Evolutionary conservation across 2,797 vertebrate genomes (phyloP).

Genomic region (Perodicticus potto): DNA sequence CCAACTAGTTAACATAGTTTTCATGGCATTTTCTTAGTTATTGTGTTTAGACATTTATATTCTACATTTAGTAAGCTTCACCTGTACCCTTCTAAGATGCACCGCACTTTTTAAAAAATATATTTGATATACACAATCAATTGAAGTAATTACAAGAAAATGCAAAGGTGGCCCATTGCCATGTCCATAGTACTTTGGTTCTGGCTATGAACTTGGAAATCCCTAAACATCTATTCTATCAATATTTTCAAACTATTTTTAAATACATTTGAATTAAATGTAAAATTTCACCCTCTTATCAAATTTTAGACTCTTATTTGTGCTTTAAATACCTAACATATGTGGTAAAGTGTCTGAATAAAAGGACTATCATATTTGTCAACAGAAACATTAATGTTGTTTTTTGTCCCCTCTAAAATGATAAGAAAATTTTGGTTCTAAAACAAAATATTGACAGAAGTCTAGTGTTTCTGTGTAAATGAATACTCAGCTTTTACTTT

Average conservation of each 20-base stretch:
- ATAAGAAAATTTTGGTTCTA: neutral
- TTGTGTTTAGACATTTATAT: no score
- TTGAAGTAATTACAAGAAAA: constrained; percentile 66
- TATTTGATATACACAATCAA: neutral
- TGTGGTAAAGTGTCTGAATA: neutral
- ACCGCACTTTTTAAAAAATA: neutral
- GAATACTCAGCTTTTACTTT: neutral
- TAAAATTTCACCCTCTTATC: neutral
- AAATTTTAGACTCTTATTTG: neutral
- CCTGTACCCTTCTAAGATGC: no score
- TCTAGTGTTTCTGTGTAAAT: neutral
- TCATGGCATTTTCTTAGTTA: no score
- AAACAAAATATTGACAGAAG: neutral
- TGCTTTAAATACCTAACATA: neutral
- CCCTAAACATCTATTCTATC: neutral
- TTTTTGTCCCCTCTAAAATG: neutral
- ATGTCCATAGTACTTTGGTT: neutral
- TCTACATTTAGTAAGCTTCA: no score
- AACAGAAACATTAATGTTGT: neutral
- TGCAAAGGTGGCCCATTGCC: constrained; percentile 1
- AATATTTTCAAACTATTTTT: constrained; percentile 39
- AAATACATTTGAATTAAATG: neutral
- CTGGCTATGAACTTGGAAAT: neutral
- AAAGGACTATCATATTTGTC: neutral
- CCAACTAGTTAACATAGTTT: no score